Conservation (phyloP, 2,797 vertebrate species). For the Pteronotus mesoamericanus region DNA sequence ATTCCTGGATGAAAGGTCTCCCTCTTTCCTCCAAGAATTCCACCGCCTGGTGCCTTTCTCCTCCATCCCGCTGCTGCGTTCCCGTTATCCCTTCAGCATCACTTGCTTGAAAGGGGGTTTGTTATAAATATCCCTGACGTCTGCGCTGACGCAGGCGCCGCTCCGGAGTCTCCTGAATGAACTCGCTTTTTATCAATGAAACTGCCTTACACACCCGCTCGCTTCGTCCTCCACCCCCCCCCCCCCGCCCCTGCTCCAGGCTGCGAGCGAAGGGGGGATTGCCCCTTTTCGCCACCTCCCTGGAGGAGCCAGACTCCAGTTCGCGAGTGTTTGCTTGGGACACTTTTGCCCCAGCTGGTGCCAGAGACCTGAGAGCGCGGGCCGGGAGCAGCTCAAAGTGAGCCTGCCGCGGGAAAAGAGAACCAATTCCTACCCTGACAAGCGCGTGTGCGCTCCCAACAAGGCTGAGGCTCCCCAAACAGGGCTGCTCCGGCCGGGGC, state of each 20-base stretch:
- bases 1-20: neutral
- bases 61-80: conserved; percentile 53
- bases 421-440: neutral
- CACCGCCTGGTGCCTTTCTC: conserved; percentile 11
- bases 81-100: conserved; percentile 77
- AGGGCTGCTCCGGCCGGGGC: neutral
- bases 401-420: neutral
- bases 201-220: conserved; percentile 83
- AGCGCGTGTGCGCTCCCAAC: neutral
- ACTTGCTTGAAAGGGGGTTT: conserved; percentile 88
- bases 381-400: neutral
- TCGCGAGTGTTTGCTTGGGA: neutral
- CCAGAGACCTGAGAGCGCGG: neutral
- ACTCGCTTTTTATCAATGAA: conserved; percentile 98
- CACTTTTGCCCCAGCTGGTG: neutral
- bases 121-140: conserved; percentile 98
- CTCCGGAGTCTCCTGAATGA: conserved; percentile 99
- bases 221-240: conserved; percentile 61
- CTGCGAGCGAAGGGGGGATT: neutral
- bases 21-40: conserved; percentile 13
- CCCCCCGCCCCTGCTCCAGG: neutral
- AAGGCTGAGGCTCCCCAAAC: neutral
- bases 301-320: neutral
- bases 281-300: conserved; percentile 22
- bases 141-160: conserved; percentile 94